Evolutionary conservation across 2,797 vertebrate genomes (phyloP).

Genomic region (Anisognathus igniventris): DNA sequence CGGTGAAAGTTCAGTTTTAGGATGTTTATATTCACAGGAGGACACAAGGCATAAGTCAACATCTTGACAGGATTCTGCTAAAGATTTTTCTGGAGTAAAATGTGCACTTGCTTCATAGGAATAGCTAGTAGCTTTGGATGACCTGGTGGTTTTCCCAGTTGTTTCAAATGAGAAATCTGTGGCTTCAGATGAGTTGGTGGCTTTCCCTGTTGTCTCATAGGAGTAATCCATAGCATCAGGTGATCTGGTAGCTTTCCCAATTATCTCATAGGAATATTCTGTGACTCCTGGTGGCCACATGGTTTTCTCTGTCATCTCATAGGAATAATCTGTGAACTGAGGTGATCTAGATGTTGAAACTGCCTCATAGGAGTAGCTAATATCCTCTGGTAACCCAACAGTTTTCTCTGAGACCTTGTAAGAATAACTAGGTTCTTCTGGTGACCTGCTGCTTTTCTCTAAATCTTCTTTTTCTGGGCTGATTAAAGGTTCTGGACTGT

Average conservation of each 20-base stretch:
- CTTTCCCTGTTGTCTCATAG: constrained; percentile 45
- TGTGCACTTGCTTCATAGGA: constrained; percentile 64
- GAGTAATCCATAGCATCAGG: constrained; percentile 42
- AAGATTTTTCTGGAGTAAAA: constrained; percentile 58
- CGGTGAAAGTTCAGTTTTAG: constrained; percentile 94
- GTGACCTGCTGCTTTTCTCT: constrained; percentile 52
- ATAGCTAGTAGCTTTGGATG: constrained; percentile 56
- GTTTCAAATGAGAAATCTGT: constrained; percentile 70
- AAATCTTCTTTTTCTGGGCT: constrained; percentile 74
- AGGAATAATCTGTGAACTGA: constrained; percentile 16
- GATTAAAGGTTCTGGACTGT: constrained; percentile 64
- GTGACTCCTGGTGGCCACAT: background rate
- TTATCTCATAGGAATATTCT: constrained; percentile 59
- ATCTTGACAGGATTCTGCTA: constrained; percentile 83
- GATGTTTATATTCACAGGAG: constrained; percentile 93
- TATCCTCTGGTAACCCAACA: constrained; percentile 53
- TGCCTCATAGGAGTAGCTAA: constrained; percentile 56
- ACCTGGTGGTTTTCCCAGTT: constrained; percentile 34
- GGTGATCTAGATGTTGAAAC: constrained; percentile 43
- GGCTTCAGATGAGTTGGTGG: constrained; percentile 43
- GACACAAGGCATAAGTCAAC: constrained; percentile 93
- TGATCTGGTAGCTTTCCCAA: constrained; percentile 25
- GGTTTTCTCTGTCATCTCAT: background rate
- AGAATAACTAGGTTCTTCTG: constrained; percentile 68
- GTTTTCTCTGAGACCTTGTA: constrained; percentile 57